Evolutionary conservation across 2,113 vertebrate species (phyloP).

Genomic region (Elephas maximus): DNA sequence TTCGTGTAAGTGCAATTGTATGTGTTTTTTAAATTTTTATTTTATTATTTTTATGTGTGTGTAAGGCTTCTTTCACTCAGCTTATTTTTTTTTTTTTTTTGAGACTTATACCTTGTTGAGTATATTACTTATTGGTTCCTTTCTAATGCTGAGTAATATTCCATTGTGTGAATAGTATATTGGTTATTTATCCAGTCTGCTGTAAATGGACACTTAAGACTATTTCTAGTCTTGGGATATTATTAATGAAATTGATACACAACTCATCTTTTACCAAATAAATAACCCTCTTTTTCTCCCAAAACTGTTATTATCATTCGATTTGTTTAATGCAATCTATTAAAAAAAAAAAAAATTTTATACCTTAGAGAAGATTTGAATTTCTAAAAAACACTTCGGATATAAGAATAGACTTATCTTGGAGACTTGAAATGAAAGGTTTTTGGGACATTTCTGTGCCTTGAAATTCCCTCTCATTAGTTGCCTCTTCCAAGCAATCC

Average conservation of each 20-base stretch:
- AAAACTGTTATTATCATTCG: not conserved
- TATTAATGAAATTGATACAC: not conserved
- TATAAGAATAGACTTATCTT: not conserved
- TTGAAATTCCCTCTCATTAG: not conserved
- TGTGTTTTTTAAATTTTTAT: not conserved
- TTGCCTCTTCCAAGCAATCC: not conserved
- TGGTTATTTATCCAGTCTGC: not conserved
- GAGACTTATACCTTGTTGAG: not conserved
- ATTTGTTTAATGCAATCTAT: not conserved
- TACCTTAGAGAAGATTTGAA: not conserved
- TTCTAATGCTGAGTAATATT: not conserved
- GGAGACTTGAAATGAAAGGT: not conserved
- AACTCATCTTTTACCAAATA: slow-evolving; percentile 30
- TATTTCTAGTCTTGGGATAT: not conserved
- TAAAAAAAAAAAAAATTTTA: too few relatives aligned
- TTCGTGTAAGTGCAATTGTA: not conserved
- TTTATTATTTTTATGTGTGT: not conserved
- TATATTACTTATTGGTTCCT: not conserved
- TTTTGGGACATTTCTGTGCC: not conserved
- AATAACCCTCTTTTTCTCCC: not conserved
- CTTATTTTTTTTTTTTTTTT: not conserved
- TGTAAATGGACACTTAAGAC: not conserved
- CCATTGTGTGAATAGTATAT: not conserved
- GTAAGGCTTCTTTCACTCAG: not conserved
- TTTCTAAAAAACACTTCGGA: not conserved